A percentile compares a stretch with the other conserved stretches of the same genome.
Evolutionary conservation across 2,113 vertebrate genomes (phyloP).

Genomic region (Camarhynchus parvulus): DNA sequence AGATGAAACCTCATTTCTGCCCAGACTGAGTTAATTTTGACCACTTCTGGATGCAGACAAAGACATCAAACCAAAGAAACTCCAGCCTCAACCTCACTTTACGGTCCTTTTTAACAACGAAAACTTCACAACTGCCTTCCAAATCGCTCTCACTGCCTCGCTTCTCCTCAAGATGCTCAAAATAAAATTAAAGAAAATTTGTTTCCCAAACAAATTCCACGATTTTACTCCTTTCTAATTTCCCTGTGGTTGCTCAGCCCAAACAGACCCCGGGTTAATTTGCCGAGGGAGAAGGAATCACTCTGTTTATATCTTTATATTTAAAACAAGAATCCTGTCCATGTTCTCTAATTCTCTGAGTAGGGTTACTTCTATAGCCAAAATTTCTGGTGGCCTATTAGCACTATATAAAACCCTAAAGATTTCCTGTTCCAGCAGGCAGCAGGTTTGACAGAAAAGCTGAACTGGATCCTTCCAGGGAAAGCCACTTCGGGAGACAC

Average conservation of each 20-base stretch:
- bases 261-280: neutral
- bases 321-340: neutral
- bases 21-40: neutral
- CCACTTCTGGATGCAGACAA: neutral
- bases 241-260: neutral
- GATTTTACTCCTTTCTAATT: neutral
- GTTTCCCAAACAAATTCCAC: neutral
- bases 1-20: neutral
- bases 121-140: neutral
- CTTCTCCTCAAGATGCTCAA: neutral
- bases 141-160: neutral
- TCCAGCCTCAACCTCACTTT: neutral
- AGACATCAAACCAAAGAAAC: neutral
- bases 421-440: conserved; percentile 39
- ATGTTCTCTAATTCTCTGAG: neutral
- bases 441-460: conserved; percentile 4
- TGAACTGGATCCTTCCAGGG: neutral
- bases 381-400: conserved; percentile 49
- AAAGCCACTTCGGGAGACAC: neutral
- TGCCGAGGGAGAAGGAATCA: neutral
- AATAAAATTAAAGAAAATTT: neutral
- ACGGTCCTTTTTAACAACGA: neutral
- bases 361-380: neutral
- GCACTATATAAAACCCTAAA: conserved; percentile 30
- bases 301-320: neutral